Evolutionary conservation across 2,797 vertebrate genomes (phyloP), one percentile per base, ranked within the genome.

Genomic region (Thalassophryne amazonica): DNA sequence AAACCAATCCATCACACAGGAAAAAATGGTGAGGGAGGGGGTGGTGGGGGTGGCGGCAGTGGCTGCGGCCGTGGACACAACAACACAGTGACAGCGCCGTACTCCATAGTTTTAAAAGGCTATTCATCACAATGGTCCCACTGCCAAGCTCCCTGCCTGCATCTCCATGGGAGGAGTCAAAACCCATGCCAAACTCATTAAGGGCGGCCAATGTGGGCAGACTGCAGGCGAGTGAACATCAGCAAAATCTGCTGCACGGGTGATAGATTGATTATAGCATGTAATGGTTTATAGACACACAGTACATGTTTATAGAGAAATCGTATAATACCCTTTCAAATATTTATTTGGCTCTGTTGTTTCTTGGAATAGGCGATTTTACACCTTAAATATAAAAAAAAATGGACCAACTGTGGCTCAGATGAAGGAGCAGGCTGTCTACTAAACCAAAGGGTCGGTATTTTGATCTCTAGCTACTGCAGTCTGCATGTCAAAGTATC

Each of bases 101-200:
- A 87, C 83, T 89, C 88, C 85, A 84, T 89, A 60, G 73, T 81
- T 88, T 88, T 84, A 88, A 88, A 88, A 83, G 81, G 83, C 86
- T 81, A 89, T 91, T 89, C 71, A 90, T 90, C 88, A 91, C 76
- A 78, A 62, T 69, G 73, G 83, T 67, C 57, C 64, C 73, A 59
- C 79, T 89, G 89, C 90, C 88, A 89, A 80, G 25, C 62, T 78
- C 56, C 72, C 71, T 77, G 84, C 73, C 72, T 73, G 59, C 52
- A 54, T 77, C 62, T 86, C 82, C 76, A 69, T 32, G 61, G 69
- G 83, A 80, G 80, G 76, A 83, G 80, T 80, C 78, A 77, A 66
- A 69, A 73, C 71, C 55, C 46, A 59, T 79, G 80, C 80, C 84
- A 84, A 78, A 84, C 68, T 84, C 68, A 41, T 81, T 89, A 76